Conservation (phyloP, 2,888 invertebrate species). For the Caenorhabditis imperialis region DNA sequence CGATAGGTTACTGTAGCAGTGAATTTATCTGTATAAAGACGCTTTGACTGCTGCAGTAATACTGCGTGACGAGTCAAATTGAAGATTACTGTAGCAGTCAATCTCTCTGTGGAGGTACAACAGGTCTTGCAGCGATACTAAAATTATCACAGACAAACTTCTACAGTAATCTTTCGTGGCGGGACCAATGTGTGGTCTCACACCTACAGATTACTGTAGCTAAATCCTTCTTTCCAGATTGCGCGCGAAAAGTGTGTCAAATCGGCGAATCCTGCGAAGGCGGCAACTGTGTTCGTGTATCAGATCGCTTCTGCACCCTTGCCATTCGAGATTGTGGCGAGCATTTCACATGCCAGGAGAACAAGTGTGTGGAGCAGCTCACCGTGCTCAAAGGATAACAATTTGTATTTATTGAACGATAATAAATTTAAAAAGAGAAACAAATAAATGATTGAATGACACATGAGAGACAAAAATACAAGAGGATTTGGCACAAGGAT, state of each 20-base stretch:
- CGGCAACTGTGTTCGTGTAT: conserved; percentile 71
- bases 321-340: conserved; percentile 73
- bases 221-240: conserved; percentile 60
- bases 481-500: not conserved
- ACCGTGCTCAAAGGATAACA: conserved; percentile 35
- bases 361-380: conserved; percentile 61
- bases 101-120: no score
- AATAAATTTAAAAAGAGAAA: not conserved
- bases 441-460: conserved; percentile 9
- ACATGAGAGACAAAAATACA: not conserved
- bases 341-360: conserved; percentile 68
- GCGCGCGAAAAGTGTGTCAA: conserved; percentile 73
- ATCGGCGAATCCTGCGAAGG: conserved; percentile 74
- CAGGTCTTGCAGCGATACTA: no score
- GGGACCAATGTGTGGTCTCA: no score
- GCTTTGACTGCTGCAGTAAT: no score
- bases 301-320: conserved; percentile 67
- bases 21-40: no score
- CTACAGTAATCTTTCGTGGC: no score
- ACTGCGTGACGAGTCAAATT: no score
- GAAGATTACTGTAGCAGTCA: no score
- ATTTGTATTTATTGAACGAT: no score
- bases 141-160: no score
- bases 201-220: not conserved
- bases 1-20: no score